Evolutionary conservation across 2,888 invertebrate species (phyloP).

Genomic region (Adelphocoris suturalis): DNA sequence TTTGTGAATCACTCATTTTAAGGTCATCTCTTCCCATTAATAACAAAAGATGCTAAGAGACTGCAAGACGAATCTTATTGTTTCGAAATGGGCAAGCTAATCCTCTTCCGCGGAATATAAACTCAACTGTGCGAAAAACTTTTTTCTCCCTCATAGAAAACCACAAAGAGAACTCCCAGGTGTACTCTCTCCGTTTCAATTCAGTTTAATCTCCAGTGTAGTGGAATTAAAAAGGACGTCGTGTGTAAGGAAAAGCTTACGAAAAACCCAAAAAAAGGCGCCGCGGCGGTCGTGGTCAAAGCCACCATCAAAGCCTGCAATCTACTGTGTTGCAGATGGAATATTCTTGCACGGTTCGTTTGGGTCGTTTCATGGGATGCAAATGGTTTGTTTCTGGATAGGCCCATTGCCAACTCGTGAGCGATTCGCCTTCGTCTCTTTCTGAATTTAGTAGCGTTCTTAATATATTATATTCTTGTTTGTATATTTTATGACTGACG

Average conservation of each 20-base stretch:
- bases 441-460: background rate
- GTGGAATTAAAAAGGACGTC: conserved; percentile 24
- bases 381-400: background rate
- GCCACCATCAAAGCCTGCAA: background rate
- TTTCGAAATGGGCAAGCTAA: background rate
- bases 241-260: background rate
- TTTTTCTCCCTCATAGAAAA: background rate
- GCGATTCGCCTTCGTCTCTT: background rate
- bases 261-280: background rate
- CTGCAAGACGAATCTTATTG: background rate
- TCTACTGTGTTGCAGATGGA: background rate
- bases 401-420: background rate
- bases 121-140: background rate
- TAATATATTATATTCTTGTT: too few relatives aligned
- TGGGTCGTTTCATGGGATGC: background rate
- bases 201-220: background rate
- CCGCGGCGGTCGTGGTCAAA: background rate
- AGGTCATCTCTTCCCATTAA: background rate
- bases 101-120: background rate
- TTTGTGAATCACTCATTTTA: too few relatives aligned
- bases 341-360: background rate
- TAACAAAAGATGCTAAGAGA: background rate
- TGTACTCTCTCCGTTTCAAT: background rate
- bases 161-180: conserved; percentile 16
- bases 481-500: too few relatives aligned